These are phyloP conservation scores for Electrophaes corylata DNA, from an alignment of 2,888 invertebrate genomes.

Conservation along the genomic window DNA sequence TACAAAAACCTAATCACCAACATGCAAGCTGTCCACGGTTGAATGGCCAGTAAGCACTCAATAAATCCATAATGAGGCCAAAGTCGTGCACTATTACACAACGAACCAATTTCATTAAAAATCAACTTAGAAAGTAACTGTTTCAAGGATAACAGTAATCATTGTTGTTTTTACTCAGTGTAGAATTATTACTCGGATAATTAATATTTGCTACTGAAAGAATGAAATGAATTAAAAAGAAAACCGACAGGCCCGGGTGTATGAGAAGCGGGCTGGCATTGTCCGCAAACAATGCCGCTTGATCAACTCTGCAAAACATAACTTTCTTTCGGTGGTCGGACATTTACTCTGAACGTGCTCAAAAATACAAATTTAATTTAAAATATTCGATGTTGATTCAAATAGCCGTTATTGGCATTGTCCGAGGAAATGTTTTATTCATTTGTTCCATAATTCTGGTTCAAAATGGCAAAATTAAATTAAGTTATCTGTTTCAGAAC, in stretches of 20 bases:
- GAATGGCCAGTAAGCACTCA: too few species aligned
- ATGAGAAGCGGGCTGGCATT: slow-evolving; percentile 54
- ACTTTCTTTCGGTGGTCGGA: neutral
- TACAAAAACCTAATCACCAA: too few species aligned
- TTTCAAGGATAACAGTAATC: neutral
- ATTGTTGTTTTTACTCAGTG: too few species aligned
- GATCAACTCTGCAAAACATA: neutral
- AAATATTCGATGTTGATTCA: neutral
- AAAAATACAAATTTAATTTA: neutral
- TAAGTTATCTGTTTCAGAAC: slow-evolving; percentile 87
- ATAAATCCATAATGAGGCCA: too few species aligned
- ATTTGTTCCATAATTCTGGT: slow-evolving; percentile 60
- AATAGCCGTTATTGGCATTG: neutral
- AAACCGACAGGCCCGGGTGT: slow-evolving; percentile 9
- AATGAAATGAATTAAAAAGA: neutral
- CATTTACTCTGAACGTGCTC: neutral
- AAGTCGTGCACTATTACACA: too few species aligned
- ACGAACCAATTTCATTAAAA: too few species aligned
- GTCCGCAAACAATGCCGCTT: slow-evolving; percentile 36
- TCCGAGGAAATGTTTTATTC: slow-evolving; percentile 56
- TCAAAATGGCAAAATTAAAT: slow-evolving; percentile 71
- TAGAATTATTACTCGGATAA: neutral
- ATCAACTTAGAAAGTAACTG: neutral
- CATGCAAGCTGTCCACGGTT: too few species aligned
- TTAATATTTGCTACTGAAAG: neutral